These are phyloP conservation scores for Oxygymnocypris stewartii DNA, from an alignment of 2,113 vertebrate genomes.

Conservation along the genomic window DNA sequence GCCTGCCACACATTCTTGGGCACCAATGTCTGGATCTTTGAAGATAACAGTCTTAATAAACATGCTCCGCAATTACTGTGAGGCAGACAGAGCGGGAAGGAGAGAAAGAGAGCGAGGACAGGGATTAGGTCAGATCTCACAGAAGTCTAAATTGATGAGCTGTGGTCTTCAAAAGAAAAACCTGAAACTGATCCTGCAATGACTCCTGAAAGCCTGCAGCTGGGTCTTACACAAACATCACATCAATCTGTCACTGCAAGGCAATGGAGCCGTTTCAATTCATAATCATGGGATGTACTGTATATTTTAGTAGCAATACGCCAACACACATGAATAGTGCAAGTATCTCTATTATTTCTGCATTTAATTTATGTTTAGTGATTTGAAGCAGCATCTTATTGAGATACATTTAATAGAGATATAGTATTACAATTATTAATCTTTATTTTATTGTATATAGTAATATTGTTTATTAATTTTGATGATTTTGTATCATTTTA, in stretches of 20 bases:
- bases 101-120: slow-evolving; percentile 58
- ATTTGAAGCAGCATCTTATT: too few relatives aligned
- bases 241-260: background rate
- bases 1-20: slow-evolving; percentile 66
- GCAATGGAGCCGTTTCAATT: background rate
- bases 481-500: too few relatives aligned
- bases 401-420: too few relatives aligned
- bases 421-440: too few relatives aligned
- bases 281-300: background rate
- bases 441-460: too few relatives aligned
- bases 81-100: slow-evolving; percentile 48
- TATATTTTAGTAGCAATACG: background rate
- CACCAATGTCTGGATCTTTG: slow-evolving; percentile 79
- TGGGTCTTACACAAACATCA: background rate
- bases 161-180: slow-evolving; percentile 70
- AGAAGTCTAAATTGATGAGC: slow-evolving; percentile 74
- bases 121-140: slow-evolving; percentile 75
- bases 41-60: slow-evolving; percentile 81
- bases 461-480: too few relatives aligned
- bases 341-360: background rate
- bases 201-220: slow-evolving; percentile 63
- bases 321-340: background rate
- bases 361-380: too few relatives aligned
- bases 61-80: slow-evolving; percentile 79
- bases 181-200: slow-evolving; percentile 68